Evolutionary conservation across 2,888 invertebrate genomes (phyloP), one percentile per base, ranked within the genome.

Genomic region (Cryptocephalus primarius): DNA sequence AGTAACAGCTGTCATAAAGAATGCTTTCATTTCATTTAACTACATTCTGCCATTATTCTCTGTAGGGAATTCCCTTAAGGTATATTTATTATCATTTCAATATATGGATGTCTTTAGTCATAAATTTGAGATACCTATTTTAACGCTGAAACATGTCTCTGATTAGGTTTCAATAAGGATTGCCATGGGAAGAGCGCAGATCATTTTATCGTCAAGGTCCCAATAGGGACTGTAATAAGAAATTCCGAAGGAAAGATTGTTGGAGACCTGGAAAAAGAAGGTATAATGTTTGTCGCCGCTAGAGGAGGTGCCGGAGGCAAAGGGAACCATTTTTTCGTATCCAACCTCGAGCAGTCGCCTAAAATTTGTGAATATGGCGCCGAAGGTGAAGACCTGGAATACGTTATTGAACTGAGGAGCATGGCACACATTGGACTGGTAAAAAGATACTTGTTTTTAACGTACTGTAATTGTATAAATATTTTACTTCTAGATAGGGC

Each of bases 381-480:
- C 0, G 40, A 56, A 0, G 97, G 97, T 0, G 96, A 99, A 70
- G 72, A 74, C 14, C 60, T 75, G 8, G 65, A 72, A 8, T 94
- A 91, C 65, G 68, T 74, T 0, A 64, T 97, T 8, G 96, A 97
- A 72, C 74, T 99, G 45, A 79, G 85, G 45, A 87, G 88, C 34
- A 93, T 97, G 82, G 99, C 99, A 0, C 88, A 97, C 67, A 78
- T 93, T 48, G 99, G 97, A n/a, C 65, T 91, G 68, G 83, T 85
- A 70, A 68, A n/a, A 22, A 22, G 22, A 22, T 6, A 22, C 68
- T 61, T 46, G 32, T 11, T 46, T 32, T 33, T 42, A 45, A 33
- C 12, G 31, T 2, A 32, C 13, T 39, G 33, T 4, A 14, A 22
- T 36, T 13, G 36, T 38, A n/a, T 34, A 39, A 38, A 8, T 42